Percentiles rank a stretch among this genome's conserved stretches.
phyloP scores from a whole-genome alignment of 2,113 vertebrate species.

The Ranitomeya variabilis region DNA sequence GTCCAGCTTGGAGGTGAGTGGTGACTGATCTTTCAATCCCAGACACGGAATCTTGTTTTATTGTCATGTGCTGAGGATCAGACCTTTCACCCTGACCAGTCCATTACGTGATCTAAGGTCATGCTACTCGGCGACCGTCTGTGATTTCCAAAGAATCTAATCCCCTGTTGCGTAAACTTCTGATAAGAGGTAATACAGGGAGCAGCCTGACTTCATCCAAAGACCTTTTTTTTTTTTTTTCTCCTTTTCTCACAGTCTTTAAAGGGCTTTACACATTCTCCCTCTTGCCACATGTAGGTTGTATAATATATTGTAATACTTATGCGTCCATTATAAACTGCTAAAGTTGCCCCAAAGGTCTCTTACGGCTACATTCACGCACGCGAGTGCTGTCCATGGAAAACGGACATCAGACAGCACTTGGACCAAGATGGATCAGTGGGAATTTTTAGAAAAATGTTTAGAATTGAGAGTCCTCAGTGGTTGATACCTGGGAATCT shows the following conservation, averaged over 20 bases:
- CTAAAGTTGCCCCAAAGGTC: not conserved
- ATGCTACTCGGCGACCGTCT: not conserved
- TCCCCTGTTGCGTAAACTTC: slow-evolving; percentile 35
- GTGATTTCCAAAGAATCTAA: slow-evolving; percentile 29
- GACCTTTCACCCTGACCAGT: slow-evolving; percentile 41
- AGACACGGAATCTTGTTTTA: not conserved
- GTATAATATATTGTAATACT: not conserved
- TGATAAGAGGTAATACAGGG: slow-evolving; percentile 6
- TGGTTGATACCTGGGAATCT: no score
- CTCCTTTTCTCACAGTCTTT: not conserved
- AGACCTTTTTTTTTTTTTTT: not conserved
- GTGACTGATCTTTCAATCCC: slow-evolving; percentile 32
- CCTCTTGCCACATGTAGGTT: not conserved
- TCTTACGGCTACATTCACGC: not conserved
- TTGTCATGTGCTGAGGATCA: slow-evolving; percentile 1
- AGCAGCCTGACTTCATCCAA: not conserved
- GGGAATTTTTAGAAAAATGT: no score
- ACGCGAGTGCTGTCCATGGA: no score
- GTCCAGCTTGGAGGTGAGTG: slow-evolving; percentile 39
- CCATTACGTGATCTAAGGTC: slow-evolving; percentile 42
- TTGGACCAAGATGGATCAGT: no score
- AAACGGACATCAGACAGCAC: no score
- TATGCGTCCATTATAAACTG: not conserved
- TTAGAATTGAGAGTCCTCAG: no score
- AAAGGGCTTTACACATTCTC: not conserved